Evolutionary conservation across 1,140 invertebrate species (phyloP), one percentile per base, ranked within the genome.

Genomic region (Plodia interpunctella): DNA sequence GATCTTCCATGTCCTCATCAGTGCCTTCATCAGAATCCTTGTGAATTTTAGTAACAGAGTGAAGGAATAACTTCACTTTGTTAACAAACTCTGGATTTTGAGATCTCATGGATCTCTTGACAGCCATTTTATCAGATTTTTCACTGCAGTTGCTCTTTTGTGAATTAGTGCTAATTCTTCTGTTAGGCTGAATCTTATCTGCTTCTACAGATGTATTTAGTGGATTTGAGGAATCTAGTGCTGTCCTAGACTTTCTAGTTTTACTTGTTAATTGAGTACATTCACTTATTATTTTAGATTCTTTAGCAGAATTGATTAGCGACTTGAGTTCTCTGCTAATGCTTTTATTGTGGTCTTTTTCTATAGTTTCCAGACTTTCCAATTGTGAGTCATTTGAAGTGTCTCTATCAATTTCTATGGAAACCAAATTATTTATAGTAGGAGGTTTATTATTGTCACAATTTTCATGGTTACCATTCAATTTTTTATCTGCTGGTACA

Each of bases 1-100:
- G 58, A 20, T 76, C 68, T 38, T 73, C 70, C 8, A 55, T 19
- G 25, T 79, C 76, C 15, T 80, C 80, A 68, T 87, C 83, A 57
- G 66, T 63, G 15, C 64, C 62, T 17, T 72, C 64, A 38, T 83
- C 80, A 28, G 66, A 68, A 21, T 80, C 74, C 63, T 81, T 80
- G 49, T 69, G 66, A 61, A 59, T 52, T 63, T 83, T 90, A 25
- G 82, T 78, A 0, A 90, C 85, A 44, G 85, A 88, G 64, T 90
- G 90, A 0, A 92, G 70, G 67, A 92, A 92, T 54, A 90, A 90
- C 53, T 84, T 90, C 19, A 92, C 91, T 67, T 92, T 92, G 49
- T 87, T 85, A 0, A 90, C 90, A 83, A 92, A 92, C 35, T 93
- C 92, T 18, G 91, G 88, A 74, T 92, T 92, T 68, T 92, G 89